Evolutionary conservation across 2,113 vertebrate genomes (phyloP).

Genomic region (Cacatua alba): DNA sequence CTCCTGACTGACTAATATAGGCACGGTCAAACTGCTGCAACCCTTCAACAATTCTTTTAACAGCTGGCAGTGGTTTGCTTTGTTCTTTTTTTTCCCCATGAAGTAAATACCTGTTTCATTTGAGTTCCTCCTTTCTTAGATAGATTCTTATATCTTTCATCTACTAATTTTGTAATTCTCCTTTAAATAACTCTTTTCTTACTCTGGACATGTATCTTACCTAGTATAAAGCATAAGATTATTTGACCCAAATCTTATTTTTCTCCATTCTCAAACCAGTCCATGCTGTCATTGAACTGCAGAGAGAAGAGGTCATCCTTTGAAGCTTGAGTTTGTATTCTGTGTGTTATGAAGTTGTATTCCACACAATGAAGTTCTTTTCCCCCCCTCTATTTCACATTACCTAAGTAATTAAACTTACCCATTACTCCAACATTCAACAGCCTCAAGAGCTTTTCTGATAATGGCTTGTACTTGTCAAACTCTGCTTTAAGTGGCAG

Average conservation of each 20-base stretch:
- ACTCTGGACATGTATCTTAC: neutral
- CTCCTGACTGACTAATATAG: neutral
- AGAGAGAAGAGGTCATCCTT: conserved; percentile 24
- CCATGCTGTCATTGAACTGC: neutral
- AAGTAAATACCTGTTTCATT: neutral
- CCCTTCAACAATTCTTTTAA: neutral
- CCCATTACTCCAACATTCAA: neutral
- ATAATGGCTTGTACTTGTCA: neutral
- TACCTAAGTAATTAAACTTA: conserved; percentile 41
- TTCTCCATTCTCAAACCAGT: neutral
- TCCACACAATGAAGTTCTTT: neutral
- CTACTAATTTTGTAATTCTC: neutral
- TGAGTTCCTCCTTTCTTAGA: neutral
- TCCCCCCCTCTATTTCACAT: neutral
- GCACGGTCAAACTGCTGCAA: neutral
- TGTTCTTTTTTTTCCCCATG: neutral
- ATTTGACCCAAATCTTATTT: neutral
- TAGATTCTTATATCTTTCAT: neutral
- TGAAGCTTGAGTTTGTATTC: conserved; percentile 3
- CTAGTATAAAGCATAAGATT: neutral
- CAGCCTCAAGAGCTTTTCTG: conserved; percentile 4
- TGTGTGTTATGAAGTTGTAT: conserved; percentile 16
- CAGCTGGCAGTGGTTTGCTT: neutral
- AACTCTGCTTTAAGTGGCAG: neutral
- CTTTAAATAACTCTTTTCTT: neutral